Base-by-base conservation (phyloP, 2,888 invertebrate species). In the Eledona agricola region DNA sequence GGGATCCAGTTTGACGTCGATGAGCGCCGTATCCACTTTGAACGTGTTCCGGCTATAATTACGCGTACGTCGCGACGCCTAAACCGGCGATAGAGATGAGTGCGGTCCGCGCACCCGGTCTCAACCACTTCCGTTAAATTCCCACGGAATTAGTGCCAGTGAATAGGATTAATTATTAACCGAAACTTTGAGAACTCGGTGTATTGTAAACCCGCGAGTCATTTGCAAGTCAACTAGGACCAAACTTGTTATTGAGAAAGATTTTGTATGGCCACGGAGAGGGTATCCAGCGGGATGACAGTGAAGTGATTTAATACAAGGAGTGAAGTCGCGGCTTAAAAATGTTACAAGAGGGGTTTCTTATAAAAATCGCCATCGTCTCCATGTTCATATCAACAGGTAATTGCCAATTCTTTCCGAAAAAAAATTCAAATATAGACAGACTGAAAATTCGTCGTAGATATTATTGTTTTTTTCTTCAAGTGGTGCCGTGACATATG, bases 1-100 rank as follows among this genome's bases (percentile, higher is more conserved):
- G 81, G 82, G 81, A 81, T 64, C 66, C 81, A 57, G 80, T 77
- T 40, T 79, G 78, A 80, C 81, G 67, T 57, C 63, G 63, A 52
- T 62, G 66, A 63, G 64, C 54, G 19, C 29, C 13, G 42, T 31
- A 20, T 22, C 20, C 42, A 34, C 45, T 9, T 6, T 25, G 31
- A 16, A 31, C 9, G 10, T 5, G 5, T 25, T 11, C 34, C 31
- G 17, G 5, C 29, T 20, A 20, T 40, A 31, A 31, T 42, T 42
- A 31, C 42, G 42, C 31, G 40, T 17, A n/a, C 25, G 38, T 35
- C 35, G 22, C 4, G n/a, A 16, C 38, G 38, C 25, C 26, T 25
- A 26, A 12, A 25, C 38, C 26, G 35, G 38, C 25, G 13, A 10
- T 38, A 3, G 26, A 13, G 10, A 16, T 38, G 38, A 26, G 26